Evolutionary conservation across 2,888 invertebrate genomes (phyloP).

Genomic region (Koerneria pararmatus): DNA sequence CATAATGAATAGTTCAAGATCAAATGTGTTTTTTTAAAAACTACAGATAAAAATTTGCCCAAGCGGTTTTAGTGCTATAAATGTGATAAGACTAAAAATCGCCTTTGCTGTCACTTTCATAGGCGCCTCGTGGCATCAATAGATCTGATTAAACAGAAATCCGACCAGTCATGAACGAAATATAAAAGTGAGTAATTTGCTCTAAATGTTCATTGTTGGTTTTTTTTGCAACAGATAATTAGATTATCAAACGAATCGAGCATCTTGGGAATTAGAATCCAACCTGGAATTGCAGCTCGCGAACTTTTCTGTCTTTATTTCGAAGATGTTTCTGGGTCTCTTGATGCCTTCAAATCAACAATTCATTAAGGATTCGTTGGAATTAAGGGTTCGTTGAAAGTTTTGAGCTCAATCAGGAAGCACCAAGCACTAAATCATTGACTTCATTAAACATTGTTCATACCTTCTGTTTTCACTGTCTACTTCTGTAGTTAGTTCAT

Average conservation of each 20-base stretch:
- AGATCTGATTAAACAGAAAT: neutral
- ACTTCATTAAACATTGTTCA: neutral
- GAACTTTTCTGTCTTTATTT: conserved; percentile 64
- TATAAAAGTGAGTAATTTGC: neutral
- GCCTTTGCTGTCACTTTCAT: too few species aligned
- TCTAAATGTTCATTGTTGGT: neutral
- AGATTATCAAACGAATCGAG: neutral
- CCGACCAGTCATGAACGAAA: neutral
- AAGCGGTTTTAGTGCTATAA: neutral
- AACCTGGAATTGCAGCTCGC: conserved; percentile 63
- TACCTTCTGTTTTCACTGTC: conserved; percentile 36
- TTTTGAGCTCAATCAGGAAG: conserved; percentile 1
- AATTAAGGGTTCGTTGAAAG: conserved; percentile 25
- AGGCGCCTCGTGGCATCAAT: too few species aligned
- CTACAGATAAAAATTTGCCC: neutral
- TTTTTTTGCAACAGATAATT: neutral
- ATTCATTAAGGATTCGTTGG: conserved; percentile 30
- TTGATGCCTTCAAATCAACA: conserved; percentile 60
- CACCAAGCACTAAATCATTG: neutral
- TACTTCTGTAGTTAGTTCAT: conserved; percentile 49
- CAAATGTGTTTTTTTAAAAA: neutral
- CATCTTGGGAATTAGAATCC: conserved; percentile 29
- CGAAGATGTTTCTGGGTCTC: conserved; percentile 64
- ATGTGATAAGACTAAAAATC: neutral
- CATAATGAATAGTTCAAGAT: neutral